Evolutionary conservation across 2,888 invertebrate species (phyloP).

Genomic region (Glyphotaelius pellucidus): DNA sequence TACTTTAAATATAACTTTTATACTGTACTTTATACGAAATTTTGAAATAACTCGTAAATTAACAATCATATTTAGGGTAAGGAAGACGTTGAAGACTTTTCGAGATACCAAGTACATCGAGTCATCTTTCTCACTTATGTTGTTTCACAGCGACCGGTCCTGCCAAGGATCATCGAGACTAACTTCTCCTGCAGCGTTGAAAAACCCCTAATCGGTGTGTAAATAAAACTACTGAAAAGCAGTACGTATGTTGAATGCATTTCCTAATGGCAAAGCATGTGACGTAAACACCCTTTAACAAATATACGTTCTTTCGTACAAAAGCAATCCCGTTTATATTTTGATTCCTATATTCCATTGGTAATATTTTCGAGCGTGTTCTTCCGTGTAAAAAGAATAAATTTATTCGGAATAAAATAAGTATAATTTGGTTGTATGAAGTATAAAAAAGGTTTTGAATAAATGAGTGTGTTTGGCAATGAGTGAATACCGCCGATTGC

Average conservation of each 20-base stretch:
- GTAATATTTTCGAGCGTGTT: not conserved
- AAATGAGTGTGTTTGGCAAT: not conserved
- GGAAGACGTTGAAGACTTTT: slow-evolving; percentile 26
- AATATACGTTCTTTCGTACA: not conserved
- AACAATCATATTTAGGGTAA: slow-evolving; percentile 56
- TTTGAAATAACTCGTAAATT: slow-evolving; percentile 37
- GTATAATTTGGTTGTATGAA: not conserved
- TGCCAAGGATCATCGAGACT: not conserved
- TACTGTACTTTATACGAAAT: slow-evolving; percentile 46
- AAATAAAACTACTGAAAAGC: not conserved
- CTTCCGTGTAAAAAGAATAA: not conserved
- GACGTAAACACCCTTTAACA: not conserved
- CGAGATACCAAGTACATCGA: slow-evolving; percentile 42
- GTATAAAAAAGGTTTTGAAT: not conserved
- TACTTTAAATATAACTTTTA: slow-evolving; percentile 56
- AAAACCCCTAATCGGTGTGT: not conserved
- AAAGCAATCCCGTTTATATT: not conserved
- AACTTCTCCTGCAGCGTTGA: not conserved
- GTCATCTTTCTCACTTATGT: slow-evolving; percentile 2
- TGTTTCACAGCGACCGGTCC: not conserved
- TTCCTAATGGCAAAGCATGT: not conserved
- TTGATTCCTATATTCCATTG: not conserved
- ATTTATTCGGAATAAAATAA: not conserved
- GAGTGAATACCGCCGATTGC: not conserved
- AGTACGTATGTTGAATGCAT: not conserved